Conservation (phyloP, 2,113 vertebrate genomes). For the Callipepla squamata region DNA sequence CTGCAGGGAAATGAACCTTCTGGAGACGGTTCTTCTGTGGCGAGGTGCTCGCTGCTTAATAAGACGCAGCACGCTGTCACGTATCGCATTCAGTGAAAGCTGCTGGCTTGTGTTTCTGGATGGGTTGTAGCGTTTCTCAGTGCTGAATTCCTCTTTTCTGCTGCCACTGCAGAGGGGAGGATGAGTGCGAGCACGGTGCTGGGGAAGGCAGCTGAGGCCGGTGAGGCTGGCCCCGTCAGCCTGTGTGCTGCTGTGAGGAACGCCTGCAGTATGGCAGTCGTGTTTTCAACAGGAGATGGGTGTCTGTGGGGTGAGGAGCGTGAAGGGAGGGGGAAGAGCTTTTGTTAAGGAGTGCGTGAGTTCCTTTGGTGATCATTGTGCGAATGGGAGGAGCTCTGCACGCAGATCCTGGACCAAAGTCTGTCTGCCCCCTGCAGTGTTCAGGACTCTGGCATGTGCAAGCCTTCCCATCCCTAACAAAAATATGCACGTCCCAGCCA, state of each 20-base stretch:
- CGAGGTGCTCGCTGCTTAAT: not conserved
- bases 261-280: rapidly evolving
- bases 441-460: not conserved
- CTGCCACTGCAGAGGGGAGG: not conserved
- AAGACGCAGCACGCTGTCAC: not conserved
- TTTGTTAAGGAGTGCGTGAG: not conserved
- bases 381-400: not conserved
- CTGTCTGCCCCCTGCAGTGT: rapidly evolving
- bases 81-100: not conserved
- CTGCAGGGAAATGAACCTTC: slow-evolving; percentile 6
- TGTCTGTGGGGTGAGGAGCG: not conserved
- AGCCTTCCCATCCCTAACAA: not conserved
- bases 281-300: not conserved
- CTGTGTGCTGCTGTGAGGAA: not conserved
- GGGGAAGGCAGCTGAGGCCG: not conserved
- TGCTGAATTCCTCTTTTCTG: slow-evolving; percentile 5
- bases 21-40: not conserved
- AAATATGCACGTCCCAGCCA: not conserved
- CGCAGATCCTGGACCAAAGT: not conserved
- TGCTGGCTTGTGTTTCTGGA: slow-evolving; percentile 46
- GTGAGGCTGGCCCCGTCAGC: too few species aligned
- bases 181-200: rapidly evolving
- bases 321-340: not conserved
- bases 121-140: not conserved
- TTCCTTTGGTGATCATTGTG: not conserved